These are phyloP conservation scores for Drosophila athabasca DNA, from an alignment of 1,140 invertebrate species.

Conservation along the genomic window DNA sequence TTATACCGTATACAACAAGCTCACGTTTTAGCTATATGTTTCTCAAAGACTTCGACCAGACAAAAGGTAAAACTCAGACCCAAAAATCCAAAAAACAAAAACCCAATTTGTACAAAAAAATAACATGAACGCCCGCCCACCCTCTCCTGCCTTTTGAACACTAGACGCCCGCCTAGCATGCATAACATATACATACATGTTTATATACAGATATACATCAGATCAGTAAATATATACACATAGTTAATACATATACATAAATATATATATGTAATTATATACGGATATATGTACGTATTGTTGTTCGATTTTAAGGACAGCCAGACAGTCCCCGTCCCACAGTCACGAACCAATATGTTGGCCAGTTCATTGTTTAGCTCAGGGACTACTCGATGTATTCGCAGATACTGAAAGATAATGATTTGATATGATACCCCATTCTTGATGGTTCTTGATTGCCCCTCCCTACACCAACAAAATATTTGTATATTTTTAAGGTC, in stretches of 20 bases:
- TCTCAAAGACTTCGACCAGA: conserved; percentile 36
- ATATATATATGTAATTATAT: conserved; percentile 33
- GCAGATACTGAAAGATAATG: conserved; percentile 24
- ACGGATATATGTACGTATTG: conserved; percentile 30
- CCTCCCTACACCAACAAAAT: too few species aligned
- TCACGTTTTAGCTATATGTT: conserved; percentile 44
- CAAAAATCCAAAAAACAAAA: conserved; percentile 4
- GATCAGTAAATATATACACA: conserved; percentile 14
- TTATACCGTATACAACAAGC: conserved; percentile 28
- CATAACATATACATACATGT: conserved; percentile 31
- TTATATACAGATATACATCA: conserved; percentile 31
- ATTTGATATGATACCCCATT: conserved; percentile 24
- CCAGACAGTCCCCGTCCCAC: conserved; percentile 2
- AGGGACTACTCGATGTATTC: conserved; percentile 46
- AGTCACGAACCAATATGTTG: neutral
- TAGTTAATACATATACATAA: conserved; percentile 23
- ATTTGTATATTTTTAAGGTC: conserved; percentile 7
- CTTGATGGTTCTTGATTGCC: conserved; percentile 11
- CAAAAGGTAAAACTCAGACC: conserved; percentile 20
- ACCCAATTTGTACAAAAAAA: conserved; percentile 41
- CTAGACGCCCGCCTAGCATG: conserved; percentile 56
- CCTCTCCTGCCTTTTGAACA: conserved; percentile 40
- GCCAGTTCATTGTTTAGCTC: conserved; percentile 35
- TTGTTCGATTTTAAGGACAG: neutral
- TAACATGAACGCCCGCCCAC: conserved; percentile 28